Evolutionary conservation across 2,888 invertebrate genomes (phyloP).

Genomic region (Lumbricus terrestris): DNA sequence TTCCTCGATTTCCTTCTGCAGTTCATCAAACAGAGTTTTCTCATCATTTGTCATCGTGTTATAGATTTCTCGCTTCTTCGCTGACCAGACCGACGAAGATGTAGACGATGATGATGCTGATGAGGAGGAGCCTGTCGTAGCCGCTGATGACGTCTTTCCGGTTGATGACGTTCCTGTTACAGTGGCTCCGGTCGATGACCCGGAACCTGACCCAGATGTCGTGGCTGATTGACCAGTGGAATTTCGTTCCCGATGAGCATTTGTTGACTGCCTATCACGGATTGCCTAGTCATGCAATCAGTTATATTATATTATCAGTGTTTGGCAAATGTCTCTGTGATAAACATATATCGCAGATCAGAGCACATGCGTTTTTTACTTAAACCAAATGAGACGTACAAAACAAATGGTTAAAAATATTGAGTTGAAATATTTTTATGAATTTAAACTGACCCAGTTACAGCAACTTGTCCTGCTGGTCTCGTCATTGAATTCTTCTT

Average conservation of each 20-base stretch:
- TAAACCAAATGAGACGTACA: no score
- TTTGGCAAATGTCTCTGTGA: not conserved
- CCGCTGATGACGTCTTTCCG: not conserved
- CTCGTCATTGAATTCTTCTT: no score
- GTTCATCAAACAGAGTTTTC: conserved; percentile 53
- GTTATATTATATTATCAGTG: not conserved
- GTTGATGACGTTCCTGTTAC: conserved; percentile 12
- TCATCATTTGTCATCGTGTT: conserved; percentile 54
- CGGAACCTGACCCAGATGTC: not conserved
- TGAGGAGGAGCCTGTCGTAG: conserved; percentile 7
- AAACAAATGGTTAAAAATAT: no score
- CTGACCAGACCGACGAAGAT: conserved; percentile 38
- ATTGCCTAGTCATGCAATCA: conserved; percentile 22
- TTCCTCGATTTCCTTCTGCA: conserved; percentile 53
- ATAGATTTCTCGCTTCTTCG: conserved; percentile 36
- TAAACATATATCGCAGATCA: no score
- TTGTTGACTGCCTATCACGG: not conserved
- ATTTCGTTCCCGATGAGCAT: not conserved
- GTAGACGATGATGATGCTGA: not conserved
- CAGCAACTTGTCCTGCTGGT: no score
- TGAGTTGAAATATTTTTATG: no score
- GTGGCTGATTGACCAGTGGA: not conserved
- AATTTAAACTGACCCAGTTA: no score
- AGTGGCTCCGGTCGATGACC: conserved; percentile 14
- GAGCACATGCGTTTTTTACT: no score